Percentiles rank a stretch among this genome's conserved stretches.
Evolutionary conservation across 2,113 vertebrate species (phyloP).

Genomic region (Aegotheles bennettii): DNA sequence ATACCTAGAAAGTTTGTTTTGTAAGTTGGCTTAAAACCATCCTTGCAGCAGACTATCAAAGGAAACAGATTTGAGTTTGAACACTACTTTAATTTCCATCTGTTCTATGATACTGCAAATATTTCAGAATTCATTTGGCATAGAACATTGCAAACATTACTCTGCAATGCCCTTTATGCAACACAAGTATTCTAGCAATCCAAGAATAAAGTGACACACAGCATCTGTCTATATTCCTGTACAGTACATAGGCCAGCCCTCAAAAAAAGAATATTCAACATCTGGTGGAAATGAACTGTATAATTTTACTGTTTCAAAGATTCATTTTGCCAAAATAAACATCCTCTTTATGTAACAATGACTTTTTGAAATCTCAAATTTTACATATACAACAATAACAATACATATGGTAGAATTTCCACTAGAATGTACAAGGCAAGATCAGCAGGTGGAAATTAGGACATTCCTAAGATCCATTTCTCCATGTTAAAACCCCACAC

Average conservation of each 20-base stretch:
- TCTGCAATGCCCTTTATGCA: background rate
- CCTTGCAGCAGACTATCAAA: background rate
- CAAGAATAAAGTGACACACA: background rate
- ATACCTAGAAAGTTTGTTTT: constrained; percentile 31
- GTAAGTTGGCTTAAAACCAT: constrained; percentile 20
- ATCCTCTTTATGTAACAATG: background rate
- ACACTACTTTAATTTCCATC: constrained; percentile 31
- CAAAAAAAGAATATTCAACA: background rate
- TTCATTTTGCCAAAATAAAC: constrained; percentile 44
- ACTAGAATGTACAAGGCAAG: background rate
- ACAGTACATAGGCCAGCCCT: background rate
- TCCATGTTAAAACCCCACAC: background rate
- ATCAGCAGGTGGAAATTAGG: background rate
- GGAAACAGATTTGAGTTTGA: background rate
- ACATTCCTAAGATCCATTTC: background rate
- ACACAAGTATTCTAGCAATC: background rate
- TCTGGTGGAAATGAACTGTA: constrained; percentile 44
- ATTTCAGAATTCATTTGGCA: constrained; percentile 3
- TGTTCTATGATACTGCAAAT: constrained; percentile 14
- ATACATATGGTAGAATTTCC: background rate
- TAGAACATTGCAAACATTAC: background rate
- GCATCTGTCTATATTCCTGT: constrained; percentile 10
- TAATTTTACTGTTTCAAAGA: constrained; percentile 26
- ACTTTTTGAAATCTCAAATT: background rate
- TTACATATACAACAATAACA: background rate